Base-by-base conservation (phyloP, 2,797 vertebrate species). In the Cetoscarus ocellatus region DNA sequence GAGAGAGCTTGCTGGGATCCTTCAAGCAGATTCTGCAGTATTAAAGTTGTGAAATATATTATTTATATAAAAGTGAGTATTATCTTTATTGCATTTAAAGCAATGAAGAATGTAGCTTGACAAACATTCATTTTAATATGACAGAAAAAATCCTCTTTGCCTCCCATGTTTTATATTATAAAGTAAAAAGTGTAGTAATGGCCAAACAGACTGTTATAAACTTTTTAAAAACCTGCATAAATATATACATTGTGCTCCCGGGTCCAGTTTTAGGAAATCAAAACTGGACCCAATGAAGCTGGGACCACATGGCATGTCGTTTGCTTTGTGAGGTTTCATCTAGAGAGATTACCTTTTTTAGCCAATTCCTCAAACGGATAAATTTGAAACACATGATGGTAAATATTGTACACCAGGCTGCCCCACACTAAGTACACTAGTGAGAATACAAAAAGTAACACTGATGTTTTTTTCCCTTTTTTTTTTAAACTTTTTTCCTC, bases 11-110 rank as follows among this genome's bases (percentile, higher is more conserved):
- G 95, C 96, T 93, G 91, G 96, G 93, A 96, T 97, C 97, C 96
- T 98, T 96, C 96, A 95, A 96, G 97, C 97, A 95, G 97, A 95
- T 96, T 97, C 98, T 99, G 97, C 98, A 99, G 97, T 99, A 99
- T 98, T 99, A 99, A 99, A 99, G 97, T 98, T 99, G 97, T 99
- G 98, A 99, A 99, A 99, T 99, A 99, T 99, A 99, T 99, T 99
- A 99, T 99, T 99, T 98, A 99, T 99, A 99, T 98, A 99, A 99
- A 99, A 99, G 97, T 99, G 98, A 98, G 97, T 99, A 99, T 98
- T 99, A 99, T 97, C 97, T 99, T 99, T 99, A 99, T 99, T 99
- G 98, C 98, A 99, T 99, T 99, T 98, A 99, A 99, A 99, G 98
- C 98, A 99, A 99, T 99, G 98, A 99, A 99, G 97, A 99, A 99